Evolutionary conservation across 2,888 invertebrate genomes (phyloP).

Genomic region (Amphipoea oculea): DNA sequence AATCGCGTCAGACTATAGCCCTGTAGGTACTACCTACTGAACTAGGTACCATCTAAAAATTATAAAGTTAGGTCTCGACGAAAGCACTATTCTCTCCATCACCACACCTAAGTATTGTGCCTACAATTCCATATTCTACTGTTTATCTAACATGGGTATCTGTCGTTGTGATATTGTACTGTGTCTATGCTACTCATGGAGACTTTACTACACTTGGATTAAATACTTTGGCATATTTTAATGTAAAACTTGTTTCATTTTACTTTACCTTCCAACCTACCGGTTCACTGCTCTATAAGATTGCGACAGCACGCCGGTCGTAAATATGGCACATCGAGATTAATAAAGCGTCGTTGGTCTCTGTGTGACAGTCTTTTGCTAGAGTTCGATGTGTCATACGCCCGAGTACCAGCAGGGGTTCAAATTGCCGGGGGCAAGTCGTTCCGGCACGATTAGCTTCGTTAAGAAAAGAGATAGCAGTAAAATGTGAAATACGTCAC

Average conservation of each 20-base stretch:
- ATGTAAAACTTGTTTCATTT: constrained; percentile 77
- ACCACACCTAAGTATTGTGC: constrained; percentile 53
- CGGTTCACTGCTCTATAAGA: neutral
- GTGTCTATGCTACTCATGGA: constrained; percentile 68
- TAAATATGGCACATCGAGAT: neutral
- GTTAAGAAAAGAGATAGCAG: neutral
- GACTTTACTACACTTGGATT: constrained; percentile 78
- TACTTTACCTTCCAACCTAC: neutral
- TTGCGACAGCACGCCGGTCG: neutral
- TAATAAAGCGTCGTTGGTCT: neutral
- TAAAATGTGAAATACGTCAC: neutral
- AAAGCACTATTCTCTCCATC: constrained; percentile 10
- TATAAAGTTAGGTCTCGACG: neutral
- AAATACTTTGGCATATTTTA: constrained; percentile 84
- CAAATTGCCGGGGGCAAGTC: neutral
- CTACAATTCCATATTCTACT: constrained; percentile 50
- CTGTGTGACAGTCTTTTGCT: neutral
- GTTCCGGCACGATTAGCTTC: neutral
- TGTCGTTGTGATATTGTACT: constrained; percentile 81
- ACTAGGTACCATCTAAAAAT: neutral
- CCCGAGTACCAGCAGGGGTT: neutral
- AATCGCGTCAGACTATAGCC: neutral
- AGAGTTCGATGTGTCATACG: neutral
- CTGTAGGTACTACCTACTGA: neutral
- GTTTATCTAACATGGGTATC: constrained; percentile 71